A percentile compares a stretch with the other conserved stretches of the same genome.
phyloP scores from a whole-genome alignment of 2,113 vertebrate genomes.

The Tragulus kanchil region DNA sequence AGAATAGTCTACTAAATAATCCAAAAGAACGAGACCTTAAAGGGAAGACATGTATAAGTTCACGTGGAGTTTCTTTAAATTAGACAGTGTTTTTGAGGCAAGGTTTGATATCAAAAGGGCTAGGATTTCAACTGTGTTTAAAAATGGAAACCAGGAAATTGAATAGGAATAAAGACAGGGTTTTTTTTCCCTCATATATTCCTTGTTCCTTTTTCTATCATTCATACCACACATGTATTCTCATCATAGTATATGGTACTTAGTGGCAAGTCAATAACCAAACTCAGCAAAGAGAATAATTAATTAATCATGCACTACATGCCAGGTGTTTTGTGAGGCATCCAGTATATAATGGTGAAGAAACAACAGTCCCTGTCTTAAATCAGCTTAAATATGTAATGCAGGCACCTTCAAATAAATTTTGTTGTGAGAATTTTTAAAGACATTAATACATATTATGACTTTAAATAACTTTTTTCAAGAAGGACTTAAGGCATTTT shows the following conservation, averaged over 20 bases:
- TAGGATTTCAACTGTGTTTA: not conserved
- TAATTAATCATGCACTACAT: not conserved
- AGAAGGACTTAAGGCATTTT: not conserved
- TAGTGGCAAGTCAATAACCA: not conserved
- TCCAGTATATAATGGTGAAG: not conserved
- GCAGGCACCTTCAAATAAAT: not conserved
- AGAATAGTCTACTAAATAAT: conserved; percentile 72
- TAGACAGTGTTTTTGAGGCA: conserved; percentile 14
- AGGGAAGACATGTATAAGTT: conserved; percentile 18
- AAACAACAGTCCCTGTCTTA: not conserved
- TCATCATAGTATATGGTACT: not conserved
- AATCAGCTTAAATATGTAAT: not conserved
- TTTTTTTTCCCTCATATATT: not conserved
- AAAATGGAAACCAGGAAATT: not conserved
- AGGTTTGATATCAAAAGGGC: not conserved
- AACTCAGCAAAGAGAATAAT: not conserved
- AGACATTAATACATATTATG: not conserved
- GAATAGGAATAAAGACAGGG: not conserved
- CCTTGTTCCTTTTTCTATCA: not conserved
- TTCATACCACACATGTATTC: not conserved
- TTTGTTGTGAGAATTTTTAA: not conserved
- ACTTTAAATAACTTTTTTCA: not conserved
- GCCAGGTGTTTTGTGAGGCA: not conserved
- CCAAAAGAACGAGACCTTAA: conserved; percentile 60
- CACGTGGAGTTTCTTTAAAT: conserved; percentile 44